Evolutionary conservation across 2,113 vertebrate genomes (phyloP), one percentile per base, ranked within the genome.

Genomic region (Tursiops truncatus): DNA sequence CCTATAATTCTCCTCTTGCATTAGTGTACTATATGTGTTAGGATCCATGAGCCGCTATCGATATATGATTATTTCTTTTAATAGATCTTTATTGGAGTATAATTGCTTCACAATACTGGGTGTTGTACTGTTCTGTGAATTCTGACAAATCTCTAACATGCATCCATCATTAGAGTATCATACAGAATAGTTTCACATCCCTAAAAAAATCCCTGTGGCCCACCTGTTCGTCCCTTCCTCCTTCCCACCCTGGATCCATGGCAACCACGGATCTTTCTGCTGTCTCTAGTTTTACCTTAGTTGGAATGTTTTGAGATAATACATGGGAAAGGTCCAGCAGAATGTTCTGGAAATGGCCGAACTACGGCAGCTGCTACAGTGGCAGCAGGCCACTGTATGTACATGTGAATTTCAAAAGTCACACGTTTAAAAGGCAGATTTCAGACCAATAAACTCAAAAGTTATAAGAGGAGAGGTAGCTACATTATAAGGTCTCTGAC

Each of bases 11-110:
- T n/a, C 38, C 17, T 36, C 18, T 11, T 26, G 33, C 10, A 13
- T 47, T 20, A 83, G 20, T 81, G 33, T 68, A 9, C 18, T 2
- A 13, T 18, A 0, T 58, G 56, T 62, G n/a, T 63, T 73, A 4
- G 8, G 33, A 11, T 10, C 0, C 26, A 58, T 11, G 31, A 21
- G 31, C 21, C 58, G 33, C 2, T 90, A 58, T 10, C 0, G 0
- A 38, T 8, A 11, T 1, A n/a, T 53, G 53, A 17, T 18, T 53
- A 15, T 15, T 53, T 17, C 5, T 53, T 53, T 53, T 6, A 53
- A 53, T 53, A 53, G 53, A 18, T 18, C 53, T 53, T 53, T 53
- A 53, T 6, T 17, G 50, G 50, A 53, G 50, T 53, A 53, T 53
- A 53, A 53, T 53, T 53, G 53, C 15, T 53, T 53, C 53, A 53